A percentile compares a stretch with the other conserved stretches of the same genome.
Conservation (phyloP, 2,888 invertebrate genomes). For the Himalopsyche kuldschensis region DNA sequence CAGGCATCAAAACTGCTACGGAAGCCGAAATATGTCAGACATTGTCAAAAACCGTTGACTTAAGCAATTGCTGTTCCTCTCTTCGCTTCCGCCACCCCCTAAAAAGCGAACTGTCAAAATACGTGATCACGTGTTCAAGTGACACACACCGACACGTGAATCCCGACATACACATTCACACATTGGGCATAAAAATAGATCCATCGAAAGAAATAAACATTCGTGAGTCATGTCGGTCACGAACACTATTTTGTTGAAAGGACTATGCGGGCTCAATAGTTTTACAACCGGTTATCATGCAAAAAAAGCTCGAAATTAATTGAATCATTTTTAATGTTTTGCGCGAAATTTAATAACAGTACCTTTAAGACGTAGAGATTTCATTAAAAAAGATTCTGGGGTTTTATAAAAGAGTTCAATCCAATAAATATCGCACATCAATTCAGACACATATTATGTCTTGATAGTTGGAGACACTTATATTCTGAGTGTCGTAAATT, state of each 20-base stretch:
- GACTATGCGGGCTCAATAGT: not conserved
- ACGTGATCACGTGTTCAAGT: not conserved
- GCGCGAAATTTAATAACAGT: too few relatives aligned
- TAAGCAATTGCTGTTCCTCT: not conserved
- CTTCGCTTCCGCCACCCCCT: not conserved
- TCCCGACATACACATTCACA: not conserved
- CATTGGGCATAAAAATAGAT: not conserved
- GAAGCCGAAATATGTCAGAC: not conserved
- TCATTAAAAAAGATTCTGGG: too few relatives aligned
- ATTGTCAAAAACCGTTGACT: not conserved
- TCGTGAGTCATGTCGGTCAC: conserved; percentile 1
- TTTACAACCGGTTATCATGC: not conserved
- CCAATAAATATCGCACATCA: too few relatives aligned
- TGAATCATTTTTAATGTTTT: too few relatives aligned
- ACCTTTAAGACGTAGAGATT: too few relatives aligned
- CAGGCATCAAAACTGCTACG: not conserved
- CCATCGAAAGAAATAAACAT: not conserved
- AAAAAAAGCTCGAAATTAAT: too few relatives aligned
- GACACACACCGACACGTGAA: not conserved
- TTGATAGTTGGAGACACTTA: too few relatives aligned
- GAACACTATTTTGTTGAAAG: not conserved
- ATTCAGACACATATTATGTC: too few relatives aligned
- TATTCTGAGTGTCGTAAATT: too few relatives aligned
- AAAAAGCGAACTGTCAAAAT: not conserved
- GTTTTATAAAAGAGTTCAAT: too few relatives aligned